Conservation (phyloP, 1,140 invertebrate species). For the Drosophila pandora region DNA sequence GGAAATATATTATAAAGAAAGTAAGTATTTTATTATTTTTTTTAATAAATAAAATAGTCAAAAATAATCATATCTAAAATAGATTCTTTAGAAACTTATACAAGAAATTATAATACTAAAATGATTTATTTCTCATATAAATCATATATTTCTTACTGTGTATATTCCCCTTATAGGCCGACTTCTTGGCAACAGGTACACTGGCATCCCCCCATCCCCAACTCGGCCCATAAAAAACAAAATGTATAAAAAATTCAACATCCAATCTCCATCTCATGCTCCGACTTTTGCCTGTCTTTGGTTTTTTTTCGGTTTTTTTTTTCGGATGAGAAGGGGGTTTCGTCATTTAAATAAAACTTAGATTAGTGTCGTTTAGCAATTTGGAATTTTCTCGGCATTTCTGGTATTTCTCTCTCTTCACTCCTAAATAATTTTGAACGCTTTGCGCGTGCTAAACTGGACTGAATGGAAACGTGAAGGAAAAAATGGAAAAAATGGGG, state of each 20-base stretch:
- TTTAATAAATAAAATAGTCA: no score
- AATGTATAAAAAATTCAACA: background rate
- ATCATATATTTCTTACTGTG: background rate
- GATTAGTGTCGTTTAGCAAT: constrained; percentile 81
- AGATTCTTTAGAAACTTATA: no score
- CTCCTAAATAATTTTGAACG: constrained; percentile 8
- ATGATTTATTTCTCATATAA: background rate
- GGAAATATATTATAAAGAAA: background rate
- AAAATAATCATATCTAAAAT: no score
- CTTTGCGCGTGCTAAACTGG: constrained; percentile 58
- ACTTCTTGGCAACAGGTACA: constrained; percentile 49
- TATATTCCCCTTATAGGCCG: constrained; percentile 13
- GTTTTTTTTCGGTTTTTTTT: constrained; percentile 8
- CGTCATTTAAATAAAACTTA: constrained; percentile 77
- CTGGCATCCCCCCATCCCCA: background rate
- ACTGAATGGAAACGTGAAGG: constrained; percentile 26
- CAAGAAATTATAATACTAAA: no score
- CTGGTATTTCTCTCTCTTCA: constrained; percentile 16
- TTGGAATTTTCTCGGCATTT: constrained; percentile 62
- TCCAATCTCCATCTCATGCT: constrained; percentile 8
- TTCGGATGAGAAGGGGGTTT: background rate
- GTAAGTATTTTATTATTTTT: background rate
- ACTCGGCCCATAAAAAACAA: background rate
- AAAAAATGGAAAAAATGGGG: no score
- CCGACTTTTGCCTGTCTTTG: constrained; percentile 1